phyloP scores from a whole-genome alignment of 2,113 vertebrate species.

The Pungitius pungitius region DNA sequence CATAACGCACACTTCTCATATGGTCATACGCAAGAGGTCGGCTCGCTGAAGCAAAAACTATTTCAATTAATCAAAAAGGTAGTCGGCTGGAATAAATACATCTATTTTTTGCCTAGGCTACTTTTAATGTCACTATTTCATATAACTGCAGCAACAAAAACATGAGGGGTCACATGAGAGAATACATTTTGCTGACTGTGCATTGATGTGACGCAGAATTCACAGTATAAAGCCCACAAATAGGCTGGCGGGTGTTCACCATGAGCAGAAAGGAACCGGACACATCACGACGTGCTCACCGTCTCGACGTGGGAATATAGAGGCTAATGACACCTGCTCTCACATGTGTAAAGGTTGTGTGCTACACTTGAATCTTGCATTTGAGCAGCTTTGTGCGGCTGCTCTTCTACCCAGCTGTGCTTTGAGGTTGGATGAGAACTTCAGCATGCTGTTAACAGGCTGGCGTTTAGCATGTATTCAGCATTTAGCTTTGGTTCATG shows the following conservation, averaged over 20 bases:
- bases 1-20: slow-evolving; percentile 22
- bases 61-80: neutral
- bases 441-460: neutral
- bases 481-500: neutral
- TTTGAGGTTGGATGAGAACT: neutral
- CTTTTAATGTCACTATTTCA: neutral
- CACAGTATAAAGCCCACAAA: neutral
- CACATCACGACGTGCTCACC: slow-evolving; percentile 1
- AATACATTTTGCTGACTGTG: neutral
- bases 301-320: neutral
- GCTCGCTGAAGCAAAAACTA: neutral
- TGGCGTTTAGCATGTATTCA: neutral
- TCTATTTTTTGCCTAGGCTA: neutral
- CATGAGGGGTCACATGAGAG: neutral
- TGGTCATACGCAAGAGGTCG: slow-evolving; percentile 16
- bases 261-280: neutral
- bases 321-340: neutral
- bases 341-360: neutral
- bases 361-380: neutral
- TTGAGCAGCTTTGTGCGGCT: neutral
- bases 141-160: neutral
- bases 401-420: too few species aligned
- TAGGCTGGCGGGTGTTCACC: neutral
- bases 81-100: neutral
- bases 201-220: neutral